Conservation (phyloP, 2,797 vertebrate species). For the Pterois miles region DNA sequence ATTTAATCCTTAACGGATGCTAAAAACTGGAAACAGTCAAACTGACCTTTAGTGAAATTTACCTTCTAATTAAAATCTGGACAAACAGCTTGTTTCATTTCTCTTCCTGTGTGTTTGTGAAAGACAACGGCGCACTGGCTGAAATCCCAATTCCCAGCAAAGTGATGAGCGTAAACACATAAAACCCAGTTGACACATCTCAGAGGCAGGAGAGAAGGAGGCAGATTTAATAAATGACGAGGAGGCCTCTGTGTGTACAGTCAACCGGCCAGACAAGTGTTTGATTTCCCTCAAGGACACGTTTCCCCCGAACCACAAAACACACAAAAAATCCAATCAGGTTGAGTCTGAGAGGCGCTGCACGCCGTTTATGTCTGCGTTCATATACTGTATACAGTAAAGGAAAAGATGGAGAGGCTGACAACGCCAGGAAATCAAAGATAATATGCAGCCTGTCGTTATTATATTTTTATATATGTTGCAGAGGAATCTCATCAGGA, state of each 20-base stretch:
- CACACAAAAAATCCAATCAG: conserved; percentile 51
- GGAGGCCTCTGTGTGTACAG: conserved; percentile 41
- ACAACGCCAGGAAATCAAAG: conserved; percentile 5
- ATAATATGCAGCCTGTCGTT: neutral
- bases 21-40: conserved; percentile 35
- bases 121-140: neutral
- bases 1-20: conserved; percentile 22
- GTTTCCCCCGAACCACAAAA: conserved; percentile 35
- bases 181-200: conserved; percentile 59
- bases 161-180: conserved; percentile 66
- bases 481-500: neutral
- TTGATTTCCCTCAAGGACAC: conserved; percentile 69
- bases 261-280: conserved; percentile 42
- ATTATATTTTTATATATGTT: neutral
- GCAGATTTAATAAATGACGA: conserved; percentile 63
- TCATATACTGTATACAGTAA: neutral
- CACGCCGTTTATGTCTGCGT: neutral
- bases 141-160: conserved; percentile 54
- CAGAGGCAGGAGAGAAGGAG: conserved; percentile 25
- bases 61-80: conserved; percentile 44
- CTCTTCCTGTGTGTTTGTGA: neutral
- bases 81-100: conserved; percentile 24
- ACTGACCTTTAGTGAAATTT: conserved; percentile 60
- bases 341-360: conserved; percentile 1
- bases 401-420: neutral